Evolutionary conservation across 2,888 invertebrate species (phyloP), one percentile per base, ranked within the genome.

Genomic region (Lepidonotus clava): DNA sequence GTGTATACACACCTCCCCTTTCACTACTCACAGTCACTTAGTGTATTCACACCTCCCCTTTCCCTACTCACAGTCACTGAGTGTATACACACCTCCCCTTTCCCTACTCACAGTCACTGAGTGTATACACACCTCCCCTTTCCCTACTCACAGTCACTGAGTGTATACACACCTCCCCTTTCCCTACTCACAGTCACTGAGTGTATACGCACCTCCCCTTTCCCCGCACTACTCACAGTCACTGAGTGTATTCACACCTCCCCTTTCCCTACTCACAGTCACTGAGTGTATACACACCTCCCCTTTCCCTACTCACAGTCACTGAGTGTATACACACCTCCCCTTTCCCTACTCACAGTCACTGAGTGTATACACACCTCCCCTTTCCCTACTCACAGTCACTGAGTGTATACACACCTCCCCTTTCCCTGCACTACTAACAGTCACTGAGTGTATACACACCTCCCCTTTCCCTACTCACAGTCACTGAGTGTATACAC

Each of bases 271-370:
- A 56, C 24, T 18, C 56, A 18, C 56, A 56, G 61, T 61, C 61
- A 61, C 61, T 61, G 28, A 61, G 61, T 61, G 61, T 32, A 61
- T n/a, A n/a, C n/a, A n/a, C n/a, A n/a, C n/a, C n/a, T n/a, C n/a
- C n/a, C n/a, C n/a, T n/a, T n/a, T n/a, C n/a, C 56, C 56, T 56
- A 56, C 56, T 56, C 56, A 56, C 56, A 56, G 21, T n/a, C 24
- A 56, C 56, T 46, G 46, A 11, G 8, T 18, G 8, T 6, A 46
- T 4, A 11, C 24, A 56, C 8, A 56, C 21, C n/a, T n/a, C 56
- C 56, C n/a, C 5, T 56, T 56, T 56, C 56, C n/a, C 56, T 56
- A 56, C 56, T n/a, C 24, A 56, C 24, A 56, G 56, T 11, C 56
- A 11, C 56, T n/a, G 24, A 18, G 8, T 56, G 14, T 56, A 11